These are phyloP conservation scores for Syrrhaptes paradoxus DNA, from an alignment of 2,113 vertebrate genomes.

Conservation along the genomic window DNA sequence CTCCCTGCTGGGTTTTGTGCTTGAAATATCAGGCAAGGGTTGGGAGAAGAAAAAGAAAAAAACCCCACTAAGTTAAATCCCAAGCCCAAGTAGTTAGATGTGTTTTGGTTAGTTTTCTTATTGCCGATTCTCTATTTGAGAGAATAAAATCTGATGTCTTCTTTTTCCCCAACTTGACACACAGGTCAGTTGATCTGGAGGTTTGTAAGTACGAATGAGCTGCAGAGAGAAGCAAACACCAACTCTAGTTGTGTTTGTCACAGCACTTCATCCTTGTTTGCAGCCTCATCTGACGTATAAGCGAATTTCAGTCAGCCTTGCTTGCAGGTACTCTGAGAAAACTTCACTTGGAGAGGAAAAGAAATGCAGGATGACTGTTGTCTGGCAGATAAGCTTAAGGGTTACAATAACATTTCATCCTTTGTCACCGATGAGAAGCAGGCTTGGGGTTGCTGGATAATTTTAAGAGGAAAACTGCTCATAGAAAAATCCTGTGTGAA, in stretches of 20 bases:
- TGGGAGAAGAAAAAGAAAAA: slow-evolving; percentile 46
- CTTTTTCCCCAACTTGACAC: background rate
- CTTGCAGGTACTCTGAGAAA: background rate
- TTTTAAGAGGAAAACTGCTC: background rate
- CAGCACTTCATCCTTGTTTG: slow-evolving; percentile 38
- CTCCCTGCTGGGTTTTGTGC: slow-evolving; percentile 65
- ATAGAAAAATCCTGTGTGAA: background rate
- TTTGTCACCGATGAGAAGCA: background rate
- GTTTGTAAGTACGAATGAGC: background rate
- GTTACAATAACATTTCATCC: background rate
- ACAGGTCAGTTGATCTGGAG: slow-evolving; percentile 6
- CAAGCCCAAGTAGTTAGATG: slow-evolving; percentile 40
- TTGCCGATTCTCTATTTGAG: slow-evolving; percentile 1
- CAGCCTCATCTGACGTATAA: background rate
- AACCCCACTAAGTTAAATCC: slow-evolving; percentile 21
- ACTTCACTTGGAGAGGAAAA: background rate
- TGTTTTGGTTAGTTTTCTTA: slow-evolving; percentile 39
- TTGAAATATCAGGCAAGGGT: slow-evolving; percentile 33
- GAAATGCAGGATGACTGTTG: background rate
- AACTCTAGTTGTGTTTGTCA: background rate
- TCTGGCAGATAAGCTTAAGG: background rate
- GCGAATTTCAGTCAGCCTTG: background rate
- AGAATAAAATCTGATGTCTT: slow-evolving; percentile 23
- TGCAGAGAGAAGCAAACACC: slow-evolving; percentile 13
- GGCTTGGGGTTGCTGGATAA: background rate